Evolutionary conservation across 2,888 invertebrate genomes (phyloP).

Genomic region (Callyntrura guangdongensis): DNA sequence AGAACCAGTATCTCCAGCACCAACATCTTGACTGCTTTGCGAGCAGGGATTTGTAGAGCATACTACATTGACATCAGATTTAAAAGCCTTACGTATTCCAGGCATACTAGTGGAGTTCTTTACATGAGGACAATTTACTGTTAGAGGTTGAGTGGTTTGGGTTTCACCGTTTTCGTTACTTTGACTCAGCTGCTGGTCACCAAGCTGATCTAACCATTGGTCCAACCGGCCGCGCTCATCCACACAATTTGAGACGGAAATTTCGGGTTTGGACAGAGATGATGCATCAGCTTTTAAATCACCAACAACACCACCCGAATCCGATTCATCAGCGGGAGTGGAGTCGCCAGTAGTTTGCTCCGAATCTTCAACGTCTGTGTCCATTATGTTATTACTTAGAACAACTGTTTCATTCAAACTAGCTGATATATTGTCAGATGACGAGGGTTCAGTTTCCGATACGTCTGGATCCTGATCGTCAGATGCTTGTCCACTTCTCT

Average conservation of each 20-base stretch:
- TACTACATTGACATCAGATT: slow-evolving; percentile 55
- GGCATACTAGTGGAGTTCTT: slow-evolving; percentile 76
- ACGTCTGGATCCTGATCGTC: slow-evolving; percentile 75
- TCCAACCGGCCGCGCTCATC: not conserved
- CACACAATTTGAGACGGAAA: slow-evolving; percentile 3
- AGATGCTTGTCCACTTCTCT: slow-evolving; percentile 51
- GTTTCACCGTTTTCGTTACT: not conserved
- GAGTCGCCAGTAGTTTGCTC: slow-evolving; percentile 64
- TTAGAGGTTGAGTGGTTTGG: not conserved
- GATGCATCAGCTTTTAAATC: not conserved
- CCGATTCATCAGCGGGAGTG: slow-evolving; percentile 41
- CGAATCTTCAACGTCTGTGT: slow-evolving; percentile 73
- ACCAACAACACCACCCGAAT: not conserved
- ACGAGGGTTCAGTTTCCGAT: slow-evolving; percentile 71
- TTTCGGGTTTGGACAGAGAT: not conserved
- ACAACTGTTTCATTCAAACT: slow-evolving; percentile 67
- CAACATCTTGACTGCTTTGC: slow-evolving; percentile 17
- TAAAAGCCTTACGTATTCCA: slow-evolving; percentile 78
- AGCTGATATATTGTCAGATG: slow-evolving; percentile 60
- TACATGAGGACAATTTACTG: slow-evolving; percentile 59
- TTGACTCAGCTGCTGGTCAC: slow-evolving; percentile 39
- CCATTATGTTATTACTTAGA: slow-evolving; percentile 70
- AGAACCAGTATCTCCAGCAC: slow-evolving; percentile 56
- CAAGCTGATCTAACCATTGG: slow-evolving; percentile 46
- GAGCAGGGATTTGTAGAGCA: slow-evolving; percentile 70